These are phyloP conservation scores for Zootermopsis nevadensis DNA, from an alignment of 2,888 invertebrate species.

Conservation along the genomic window DNA sequence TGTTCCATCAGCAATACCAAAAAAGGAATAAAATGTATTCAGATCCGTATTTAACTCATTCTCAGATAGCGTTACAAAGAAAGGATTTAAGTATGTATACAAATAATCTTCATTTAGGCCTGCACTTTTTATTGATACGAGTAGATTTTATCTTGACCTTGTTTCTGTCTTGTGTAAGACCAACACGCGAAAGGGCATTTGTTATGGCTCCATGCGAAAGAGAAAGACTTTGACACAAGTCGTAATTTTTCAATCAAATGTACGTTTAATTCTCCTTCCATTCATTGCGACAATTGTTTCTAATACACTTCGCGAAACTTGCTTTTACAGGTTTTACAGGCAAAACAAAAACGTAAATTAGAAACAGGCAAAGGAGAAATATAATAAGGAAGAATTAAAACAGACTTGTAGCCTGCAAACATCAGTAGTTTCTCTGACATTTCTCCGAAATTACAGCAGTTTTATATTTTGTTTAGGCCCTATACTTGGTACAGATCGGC, in stretches of 20 bases:
- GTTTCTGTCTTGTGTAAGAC: neutral
- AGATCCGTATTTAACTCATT: neutral
- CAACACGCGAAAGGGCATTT: neutral
- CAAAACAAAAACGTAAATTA: neutral
- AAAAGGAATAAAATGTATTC: neutral
- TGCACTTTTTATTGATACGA: neutral
- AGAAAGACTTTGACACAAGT: conserved; percentile 9
- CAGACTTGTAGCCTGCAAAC: neutral
- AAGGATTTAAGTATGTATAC: neutral
- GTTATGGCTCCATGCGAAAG: conserved; percentile 5
- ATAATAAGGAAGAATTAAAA: neutral
- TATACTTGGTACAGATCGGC: too few species aligned
- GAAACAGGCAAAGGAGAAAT: neutral
- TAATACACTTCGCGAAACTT: neutral
- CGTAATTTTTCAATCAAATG: neutral
- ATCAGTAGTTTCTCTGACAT: too few species aligned
- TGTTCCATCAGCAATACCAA: neutral
- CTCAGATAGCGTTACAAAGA: neutral
- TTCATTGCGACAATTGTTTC: conserved; percentile 38
- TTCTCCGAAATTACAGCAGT: too few species aligned
- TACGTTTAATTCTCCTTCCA: neutral
- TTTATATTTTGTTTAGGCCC: too few species aligned
- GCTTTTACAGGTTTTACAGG: neutral
- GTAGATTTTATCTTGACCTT: neutral
- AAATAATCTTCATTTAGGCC: neutral